These are phyloP conservation scores for Salticus scenicus DNA, from an alignment of 2,888 invertebrate species.

Conservation along the genomic window DNA sequence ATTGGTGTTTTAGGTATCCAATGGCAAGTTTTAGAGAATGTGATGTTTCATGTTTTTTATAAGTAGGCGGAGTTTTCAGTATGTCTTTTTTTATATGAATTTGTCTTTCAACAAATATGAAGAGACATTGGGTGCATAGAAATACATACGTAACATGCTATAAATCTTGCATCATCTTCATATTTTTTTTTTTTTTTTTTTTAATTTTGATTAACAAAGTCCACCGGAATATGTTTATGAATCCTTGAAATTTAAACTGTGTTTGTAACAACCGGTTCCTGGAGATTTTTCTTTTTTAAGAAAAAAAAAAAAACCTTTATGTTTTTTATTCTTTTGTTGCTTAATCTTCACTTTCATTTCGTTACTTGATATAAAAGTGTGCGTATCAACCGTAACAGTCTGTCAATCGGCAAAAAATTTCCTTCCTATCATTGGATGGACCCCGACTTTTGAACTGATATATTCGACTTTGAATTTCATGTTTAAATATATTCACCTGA, in stretches of 20 bases:
- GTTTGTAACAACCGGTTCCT: not conserved
- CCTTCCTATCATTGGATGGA: not conserved
- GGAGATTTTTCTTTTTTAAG: not conserved
- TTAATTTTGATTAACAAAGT: not conserved
- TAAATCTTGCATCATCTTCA: too few species aligned
- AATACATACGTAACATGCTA: too few species aligned
- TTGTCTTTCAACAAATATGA: too few species aligned
- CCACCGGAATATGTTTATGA: not conserved
- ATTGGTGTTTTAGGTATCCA: too few species aligned
- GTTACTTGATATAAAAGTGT: not conserved
- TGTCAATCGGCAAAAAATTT: not conserved
- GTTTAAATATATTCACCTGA: conserved; percentile 48
- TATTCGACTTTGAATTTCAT: conserved; percentile 20
- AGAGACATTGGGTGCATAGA: too few species aligned
- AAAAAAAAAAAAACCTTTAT: too few species aligned
- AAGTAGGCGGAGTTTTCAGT: too few species aligned
- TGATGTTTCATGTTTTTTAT: too few species aligned
- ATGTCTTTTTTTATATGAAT: too few species aligned
- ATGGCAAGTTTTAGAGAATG: too few species aligned
- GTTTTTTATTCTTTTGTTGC: not conserved
- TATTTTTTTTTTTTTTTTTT: too few species aligned
- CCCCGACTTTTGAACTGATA: conserved; percentile 20
- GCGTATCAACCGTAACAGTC: not conserved
- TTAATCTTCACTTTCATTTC: not conserved
- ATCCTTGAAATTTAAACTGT: not conserved